Conservation (phyloP, 2,888 invertebrate species). For the Drosophila atripex region DNA sequence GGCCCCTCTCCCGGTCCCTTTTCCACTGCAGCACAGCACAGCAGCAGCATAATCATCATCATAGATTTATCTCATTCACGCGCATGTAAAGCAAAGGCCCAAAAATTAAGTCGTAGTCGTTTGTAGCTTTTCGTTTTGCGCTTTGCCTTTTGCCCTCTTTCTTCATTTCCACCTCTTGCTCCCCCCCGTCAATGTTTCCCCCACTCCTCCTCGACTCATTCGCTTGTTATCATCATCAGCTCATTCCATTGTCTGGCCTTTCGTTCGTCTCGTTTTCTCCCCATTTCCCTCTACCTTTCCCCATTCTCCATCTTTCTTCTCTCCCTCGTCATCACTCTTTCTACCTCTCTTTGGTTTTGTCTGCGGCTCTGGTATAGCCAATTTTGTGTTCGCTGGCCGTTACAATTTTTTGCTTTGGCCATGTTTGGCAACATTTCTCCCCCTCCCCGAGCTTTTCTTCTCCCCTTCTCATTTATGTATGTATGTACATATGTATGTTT, state of each 20-base stretch:
- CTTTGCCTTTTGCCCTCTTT: conserved; percentile 28
- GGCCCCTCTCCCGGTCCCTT: conserved; percentile 29
- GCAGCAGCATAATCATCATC: conserved; percentile 60
- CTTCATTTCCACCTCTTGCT: conserved; percentile 12
- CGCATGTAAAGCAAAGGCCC: conserved; percentile 70
- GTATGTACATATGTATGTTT: background rate
- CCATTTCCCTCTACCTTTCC: conserved; percentile 8
- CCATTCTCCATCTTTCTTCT: conserved; percentile 3
- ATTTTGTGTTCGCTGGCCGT: conserved; percentile 44
- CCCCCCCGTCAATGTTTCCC: conserved; percentile 15
- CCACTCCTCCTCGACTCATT: conserved; percentile 7
- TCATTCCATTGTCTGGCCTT: conserved; percentile 37
- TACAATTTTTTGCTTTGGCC: conserved; percentile 44
- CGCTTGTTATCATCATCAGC: conserved; percentile 46
- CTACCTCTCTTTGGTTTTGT: background rate
- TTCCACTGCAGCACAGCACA: conserved; percentile 25
- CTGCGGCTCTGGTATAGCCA: conserved; percentile 28
- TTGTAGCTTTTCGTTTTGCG: conserved; percentile 49
- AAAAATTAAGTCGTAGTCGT: conserved; percentile 64
- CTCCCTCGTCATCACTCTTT: conserved; percentile 14
- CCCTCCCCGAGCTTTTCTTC: background rate
- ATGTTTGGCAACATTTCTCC: conserved; percentile 60
- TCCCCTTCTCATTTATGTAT: conserved; percentile 20
- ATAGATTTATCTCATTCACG: conserved; percentile 77
- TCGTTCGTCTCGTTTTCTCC: conserved; percentile 24